Base-by-base conservation (phyloP, 2,888 invertebrate species). In the Hipparchia semele region DNA sequence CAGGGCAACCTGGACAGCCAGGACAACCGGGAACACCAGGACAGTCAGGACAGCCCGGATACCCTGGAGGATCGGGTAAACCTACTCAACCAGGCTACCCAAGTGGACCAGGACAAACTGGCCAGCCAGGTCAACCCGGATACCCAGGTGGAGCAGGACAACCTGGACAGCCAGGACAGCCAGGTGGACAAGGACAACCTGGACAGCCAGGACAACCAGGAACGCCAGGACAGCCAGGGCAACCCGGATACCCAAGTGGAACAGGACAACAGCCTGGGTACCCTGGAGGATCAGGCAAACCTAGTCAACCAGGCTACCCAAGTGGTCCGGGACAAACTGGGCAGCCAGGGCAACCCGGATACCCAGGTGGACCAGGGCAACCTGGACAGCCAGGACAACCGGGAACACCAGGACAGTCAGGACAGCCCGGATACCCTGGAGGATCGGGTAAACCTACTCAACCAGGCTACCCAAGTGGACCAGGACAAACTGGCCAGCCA, bases 21-120 rank as follows among this genome's bases (percentile, higher is more conserved):
- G 79, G 81, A 6, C 8, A 70, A 7, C 74, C 77, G 46, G 76
- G 77, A 6, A 49, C 61, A 51, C 71, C 76, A 49, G 76, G 76
- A 8, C 45, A 73, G 2, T 76, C 80, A 91, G 84, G 80, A 91
- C 84, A 53, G 91, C 95, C 82, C 90, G 86, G 74, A 92, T 86
- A 71, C 0, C 83, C 81, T 0, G 80, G 83, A 46, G 70, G 75
- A 0, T 80, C 80, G 4, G 78, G 76, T 0, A 72, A 72, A 7
- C 78, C 82, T 6, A 77, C 73, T 12, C 39, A 67, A 7, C 74
- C 77, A 13, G 78, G 79, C 0, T 81, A 68, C 90, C 81, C 81
- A 12, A 80, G 80, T 2, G 62, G 74, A 51, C 76, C 76, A 10
- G 78, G 76, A 0, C 73, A 72, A 8, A 78, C 82, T 4, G 78